These are phyloP conservation scores for Caenorhabditis afra DNA, from an alignment of 2,888 invertebrate genomes.

Conservation along the genomic window DNA sequence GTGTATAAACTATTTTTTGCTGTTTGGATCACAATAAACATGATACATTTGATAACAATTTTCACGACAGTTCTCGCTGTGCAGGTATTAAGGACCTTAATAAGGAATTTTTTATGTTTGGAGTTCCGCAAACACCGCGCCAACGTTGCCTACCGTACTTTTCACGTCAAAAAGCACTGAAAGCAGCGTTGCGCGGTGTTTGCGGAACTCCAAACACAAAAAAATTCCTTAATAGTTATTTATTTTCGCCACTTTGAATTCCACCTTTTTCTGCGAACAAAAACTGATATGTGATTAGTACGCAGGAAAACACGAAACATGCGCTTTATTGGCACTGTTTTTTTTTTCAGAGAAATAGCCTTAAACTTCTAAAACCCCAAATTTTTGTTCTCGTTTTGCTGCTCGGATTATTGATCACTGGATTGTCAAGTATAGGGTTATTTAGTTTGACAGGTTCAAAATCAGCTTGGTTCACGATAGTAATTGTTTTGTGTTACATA, in stretches of 20 bases:
- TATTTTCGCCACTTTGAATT: too few species aligned
- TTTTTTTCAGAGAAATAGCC: slow-evolving; percentile 24
- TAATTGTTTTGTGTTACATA: slow-evolving; percentile 41
- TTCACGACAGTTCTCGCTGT: slow-evolving; percentile 56
- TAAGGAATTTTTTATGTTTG: neutral
- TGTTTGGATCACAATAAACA: slow-evolving; percentile 61
- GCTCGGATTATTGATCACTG: slow-evolving; percentile 59
- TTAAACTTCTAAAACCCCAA: slow-evolving; percentile 61
- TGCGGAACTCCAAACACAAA: too few species aligned
- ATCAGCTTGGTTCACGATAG: slow-evolving; percentile 46
- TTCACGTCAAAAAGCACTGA: too few species aligned
- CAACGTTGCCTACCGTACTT: too few species aligned
- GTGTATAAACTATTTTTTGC: slow-evolving; percentile 57
- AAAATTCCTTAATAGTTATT: too few species aligned
- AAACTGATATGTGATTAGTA: too few species aligned
- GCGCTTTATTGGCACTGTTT: too few species aligned
- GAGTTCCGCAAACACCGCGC: too few species aligned
- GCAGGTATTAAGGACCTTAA: slow-evolving; percentile 25
- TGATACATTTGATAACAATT: slow-evolving; percentile 55
- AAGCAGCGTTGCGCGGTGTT: too few species aligned
- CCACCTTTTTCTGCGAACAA: too few species aligned
- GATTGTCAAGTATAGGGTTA: slow-evolving; percentile 44
- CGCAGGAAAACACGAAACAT: too few species aligned
- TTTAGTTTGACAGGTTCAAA: slow-evolving; percentile 59
- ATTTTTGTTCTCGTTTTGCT: slow-evolving; percentile 57